Base-by-base conservation (phyloP, 2,797 vertebrate species). In the Antrozous pallidus region DNA sequence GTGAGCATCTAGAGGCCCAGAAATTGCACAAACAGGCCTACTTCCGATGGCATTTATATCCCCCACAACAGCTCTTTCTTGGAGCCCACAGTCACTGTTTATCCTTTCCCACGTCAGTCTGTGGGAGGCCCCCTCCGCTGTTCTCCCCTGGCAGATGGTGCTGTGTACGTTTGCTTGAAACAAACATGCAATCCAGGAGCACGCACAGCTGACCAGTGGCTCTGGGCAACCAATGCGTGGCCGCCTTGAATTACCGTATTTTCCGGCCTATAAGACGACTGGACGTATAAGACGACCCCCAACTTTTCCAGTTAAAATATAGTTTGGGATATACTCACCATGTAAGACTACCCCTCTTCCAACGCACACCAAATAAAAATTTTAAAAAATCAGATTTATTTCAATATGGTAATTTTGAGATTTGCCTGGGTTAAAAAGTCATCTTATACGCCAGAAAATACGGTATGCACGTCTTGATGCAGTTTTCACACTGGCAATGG, bases 51-150 rank as follows among this genome's bases (percentile, higher is more conserved):
- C 83, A 61, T 45, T 40, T 91, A 81, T 81, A 89, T 96, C 87
- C 56, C 79, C 89, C 61, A 47, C 45, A 73, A 31, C 61, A 67
- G 94, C 63, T 91, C 73, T 77, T 75, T 82, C 56, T 54, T 0
- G 0, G 83, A 91, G 79, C 56, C 87, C 82, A 67, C 84, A 92
- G 78, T 90, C 86, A 49, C 49, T 96, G 88, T 97, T 96, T 96
- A 84, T 78, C 91, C 83, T 96, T 96, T 96, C 96, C 93, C 95
- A 96, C 45, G 88, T 94, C 95, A 67, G 96, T 92, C 94, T 91
- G 82, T 0, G 0, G 85, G 91, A 71, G 67, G 47, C 74, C 45
- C 28, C 24, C 94, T n/a, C 96, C 94, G 93, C 82, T 95, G 88
- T 88, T 94, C 90, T 86, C 42, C 58, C 0, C 8, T 91, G 88